Conservation (phyloP, 2,888 invertebrate species). For the Noctuana brunneofusca region DNA sequence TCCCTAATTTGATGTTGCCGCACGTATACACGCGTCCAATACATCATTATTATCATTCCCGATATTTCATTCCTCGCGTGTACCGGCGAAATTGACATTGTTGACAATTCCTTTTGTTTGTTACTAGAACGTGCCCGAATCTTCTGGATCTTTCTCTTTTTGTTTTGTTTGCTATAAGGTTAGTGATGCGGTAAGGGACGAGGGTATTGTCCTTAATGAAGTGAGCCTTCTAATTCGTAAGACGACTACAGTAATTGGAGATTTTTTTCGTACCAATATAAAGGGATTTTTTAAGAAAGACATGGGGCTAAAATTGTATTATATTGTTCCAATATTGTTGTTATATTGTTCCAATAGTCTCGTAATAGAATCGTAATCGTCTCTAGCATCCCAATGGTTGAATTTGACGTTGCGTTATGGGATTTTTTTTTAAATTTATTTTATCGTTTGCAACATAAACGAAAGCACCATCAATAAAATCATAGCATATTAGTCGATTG, state of each 20-base stretch:
- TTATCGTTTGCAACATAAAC: too few species aligned
- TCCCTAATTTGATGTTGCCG: conserved; percentile 66
- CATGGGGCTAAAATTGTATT: too few species aligned
- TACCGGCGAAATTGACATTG: conserved; percentile 50
- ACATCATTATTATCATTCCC: conserved; percentile 63
- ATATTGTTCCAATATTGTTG: too few species aligned
- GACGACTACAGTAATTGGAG: conserved; percentile 25
- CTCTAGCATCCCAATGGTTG: too few species aligned
- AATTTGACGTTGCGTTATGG: too few species aligned
- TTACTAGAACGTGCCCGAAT: conserved; percentile 35
- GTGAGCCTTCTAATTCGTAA: conserved; percentile 21
- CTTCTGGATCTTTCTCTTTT: conserved; percentile 10
- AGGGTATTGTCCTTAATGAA: conserved; percentile 15
- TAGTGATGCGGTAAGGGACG: conserved; percentile 21
- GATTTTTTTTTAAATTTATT: too few species aligned
- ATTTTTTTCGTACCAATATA: conserved; percentile 24
- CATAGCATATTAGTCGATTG: too few species aligned
- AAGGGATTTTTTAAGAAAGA: not conserved
- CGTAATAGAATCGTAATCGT: too few species aligned
- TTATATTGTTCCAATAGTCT: too few species aligned
- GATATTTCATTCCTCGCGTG: conserved; percentile 53
- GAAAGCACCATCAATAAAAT: too few species aligned
- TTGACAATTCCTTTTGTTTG: conserved; percentile 54
- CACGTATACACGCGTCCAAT: conserved; percentile 59
- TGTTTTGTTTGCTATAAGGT: conserved; percentile 35